Percentiles rank a stretch among this genome's conserved stretches.
Evolutionary conservation across 1,140 invertebrate genomes (phyloP).

Genomic region (Eufriesea mexicana): DNA sequence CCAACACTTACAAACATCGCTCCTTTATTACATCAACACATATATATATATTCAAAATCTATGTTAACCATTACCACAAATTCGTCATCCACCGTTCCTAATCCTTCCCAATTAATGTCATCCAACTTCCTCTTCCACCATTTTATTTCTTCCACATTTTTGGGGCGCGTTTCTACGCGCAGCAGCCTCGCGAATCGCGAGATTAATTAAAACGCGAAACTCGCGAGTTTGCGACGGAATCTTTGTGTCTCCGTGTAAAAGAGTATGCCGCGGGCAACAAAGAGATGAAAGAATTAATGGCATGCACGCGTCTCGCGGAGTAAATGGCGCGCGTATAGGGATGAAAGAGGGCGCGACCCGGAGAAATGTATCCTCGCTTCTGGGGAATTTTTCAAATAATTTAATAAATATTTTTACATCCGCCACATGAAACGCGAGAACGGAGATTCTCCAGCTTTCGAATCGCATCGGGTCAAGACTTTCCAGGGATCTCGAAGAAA

Average conservation of each 20-base stretch:
- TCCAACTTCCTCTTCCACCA: too few species aligned
- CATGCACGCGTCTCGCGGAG: neutral
- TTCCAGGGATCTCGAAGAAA: neutral
- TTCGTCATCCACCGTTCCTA: too few species aligned
- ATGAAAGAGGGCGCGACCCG: slow-evolving; percentile 23
- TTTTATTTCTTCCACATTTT: too few species aligned
- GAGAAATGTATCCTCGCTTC: slow-evolving; percentile 2
- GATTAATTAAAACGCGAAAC: neutral
- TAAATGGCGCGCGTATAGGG: slow-evolving; percentile 11
- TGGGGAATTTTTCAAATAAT: neutral
- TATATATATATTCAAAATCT: too few species aligned
- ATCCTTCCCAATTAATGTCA: too few species aligned
- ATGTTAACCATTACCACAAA: too few species aligned
- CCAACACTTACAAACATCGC: too few species aligned
- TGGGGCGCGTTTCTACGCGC: too few species aligned
- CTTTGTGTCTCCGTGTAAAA: neutral
- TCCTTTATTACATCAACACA: too few species aligned
- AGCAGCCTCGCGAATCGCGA: neutral
- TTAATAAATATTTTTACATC: slow-evolving; percentile 36
- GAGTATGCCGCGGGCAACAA: neutral
- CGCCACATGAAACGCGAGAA: neutral
- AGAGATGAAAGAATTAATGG: slow-evolving; percentile 41
- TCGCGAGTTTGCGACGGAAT: neutral
- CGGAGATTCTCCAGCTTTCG: too few species aligned
- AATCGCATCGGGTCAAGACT: neutral